Evolutionary conservation across 2,888 invertebrate genomes (phyloP).

Genomic region (Odontocolon sp.): DNA sequence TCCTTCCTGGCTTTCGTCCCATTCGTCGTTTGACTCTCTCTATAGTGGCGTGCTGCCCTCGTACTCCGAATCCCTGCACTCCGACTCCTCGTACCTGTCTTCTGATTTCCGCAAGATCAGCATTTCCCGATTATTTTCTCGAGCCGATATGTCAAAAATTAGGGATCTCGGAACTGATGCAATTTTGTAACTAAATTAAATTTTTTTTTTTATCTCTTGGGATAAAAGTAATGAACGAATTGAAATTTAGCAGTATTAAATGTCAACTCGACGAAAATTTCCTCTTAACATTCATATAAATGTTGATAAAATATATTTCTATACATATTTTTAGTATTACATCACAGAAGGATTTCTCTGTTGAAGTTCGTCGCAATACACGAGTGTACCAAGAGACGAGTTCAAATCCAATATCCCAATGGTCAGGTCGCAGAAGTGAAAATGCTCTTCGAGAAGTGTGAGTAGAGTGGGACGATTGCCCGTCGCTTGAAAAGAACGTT

Average conservation of each 20-base stretch:
- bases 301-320: too few species aligned
- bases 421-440: not conserved
- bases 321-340: too few species aligned
- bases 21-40: slow-evolving; percentile 21
- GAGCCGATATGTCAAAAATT: not conserved
- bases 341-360: too few species aligned
- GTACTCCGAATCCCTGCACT: slow-evolving; percentile 1
- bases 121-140: slow-evolving; percentile 13
- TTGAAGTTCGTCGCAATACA: not conserved
- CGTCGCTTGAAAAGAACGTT: slow-evolving; percentile 3
- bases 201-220: too few species aligned
- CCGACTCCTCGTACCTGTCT: not conserved
- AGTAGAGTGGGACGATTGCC: not conserved
- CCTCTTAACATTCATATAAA: too few species aligned
- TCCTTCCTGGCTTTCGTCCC: slow-evolving; percentile 23
- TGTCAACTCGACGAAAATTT: too few species aligned
- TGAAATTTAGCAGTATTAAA: too few species aligned
- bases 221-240: too few species aligned
- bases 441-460: not conserved
- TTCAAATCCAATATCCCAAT: slow-evolving; percentile 17
- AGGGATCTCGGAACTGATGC: not conserved
- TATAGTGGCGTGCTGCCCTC: slow-evolving; percentile 16
- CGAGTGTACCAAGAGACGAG: not conserved
- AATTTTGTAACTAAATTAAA: too few species aligned
- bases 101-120: slow-evolving; percentile 1